phyloP scores from a whole-genome alignment of 2,888 invertebrate species.

The Sturmia bella region DNA sequence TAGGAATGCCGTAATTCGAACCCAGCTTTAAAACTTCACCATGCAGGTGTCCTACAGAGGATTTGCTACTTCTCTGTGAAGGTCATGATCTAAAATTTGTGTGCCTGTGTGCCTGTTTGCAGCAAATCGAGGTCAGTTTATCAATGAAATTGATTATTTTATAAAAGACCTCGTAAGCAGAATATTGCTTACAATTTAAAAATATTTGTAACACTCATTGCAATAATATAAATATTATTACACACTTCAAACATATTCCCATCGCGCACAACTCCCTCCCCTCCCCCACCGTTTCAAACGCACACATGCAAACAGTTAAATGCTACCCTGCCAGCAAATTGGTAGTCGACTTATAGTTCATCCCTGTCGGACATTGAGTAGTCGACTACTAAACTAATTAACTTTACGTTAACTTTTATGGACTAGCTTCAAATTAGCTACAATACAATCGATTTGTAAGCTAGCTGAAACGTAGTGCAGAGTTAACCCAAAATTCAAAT shows the following conservation, averaged over 20 bases:
- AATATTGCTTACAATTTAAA: conserved; percentile 30
- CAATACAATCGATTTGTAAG: too few relatives aligned
- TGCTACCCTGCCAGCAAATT: too few relatives aligned
- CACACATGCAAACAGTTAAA: background rate
- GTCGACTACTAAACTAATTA: too few relatives aligned
- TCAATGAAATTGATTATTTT: conserved; percentile 45
- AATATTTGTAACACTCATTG: conserved; percentile 71
- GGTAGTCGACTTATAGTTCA: too few relatives aligned
- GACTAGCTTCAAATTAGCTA: too few relatives aligned
- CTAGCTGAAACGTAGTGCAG: too few relatives aligned
- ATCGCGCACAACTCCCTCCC: background rate
- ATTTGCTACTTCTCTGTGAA: background rate
- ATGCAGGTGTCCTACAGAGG: background rate
- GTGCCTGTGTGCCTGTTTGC: background rate
- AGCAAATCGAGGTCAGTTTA: conserved; percentile 39
- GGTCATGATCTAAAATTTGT: background rate
- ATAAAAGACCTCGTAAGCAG: background rate
- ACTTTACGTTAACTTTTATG: too few relatives aligned
- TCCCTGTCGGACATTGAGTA: background rate
- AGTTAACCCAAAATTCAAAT: too few relatives aligned
- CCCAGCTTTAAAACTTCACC: too few relatives aligned
- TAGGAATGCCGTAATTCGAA: too few relatives aligned
- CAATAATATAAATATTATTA: conserved; percentile 72
- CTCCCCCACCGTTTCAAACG: background rate
- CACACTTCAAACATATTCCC: too few relatives aligned